These are phyloP conservation scores for Chamaetylas fuelleborni DNA, from an alignment of 2,113 vertebrate species.

Conservation along the genomic window DNA sequence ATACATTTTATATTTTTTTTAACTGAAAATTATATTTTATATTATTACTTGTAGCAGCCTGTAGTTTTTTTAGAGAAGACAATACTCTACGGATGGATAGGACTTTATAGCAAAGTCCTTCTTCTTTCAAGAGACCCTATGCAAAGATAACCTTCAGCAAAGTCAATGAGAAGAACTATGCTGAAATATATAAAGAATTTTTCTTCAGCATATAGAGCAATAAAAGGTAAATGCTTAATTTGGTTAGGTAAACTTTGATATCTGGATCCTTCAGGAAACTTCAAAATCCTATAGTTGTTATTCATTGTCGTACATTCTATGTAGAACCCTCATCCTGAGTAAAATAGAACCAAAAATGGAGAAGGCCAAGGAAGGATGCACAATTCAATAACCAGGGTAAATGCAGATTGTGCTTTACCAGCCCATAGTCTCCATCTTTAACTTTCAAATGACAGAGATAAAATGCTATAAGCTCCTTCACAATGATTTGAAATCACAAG, in stretches of 20 bases:
- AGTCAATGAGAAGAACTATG: background rate
- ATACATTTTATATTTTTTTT: rapidly evolving
- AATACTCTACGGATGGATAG: background rate
- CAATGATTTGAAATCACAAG: background rate
- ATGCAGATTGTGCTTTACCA: background rate
- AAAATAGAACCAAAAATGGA: background rate
- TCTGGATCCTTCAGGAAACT: background rate
- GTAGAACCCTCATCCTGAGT: background rate
- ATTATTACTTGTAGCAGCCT: background rate
- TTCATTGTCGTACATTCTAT: background rate
- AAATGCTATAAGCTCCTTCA: background rate
- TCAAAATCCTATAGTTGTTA: background rate
- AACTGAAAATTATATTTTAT: background rate
- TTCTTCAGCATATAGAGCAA: background rate
- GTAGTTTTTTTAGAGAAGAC: background rate
- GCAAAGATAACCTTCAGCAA: background rate
- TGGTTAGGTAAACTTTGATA: background rate
- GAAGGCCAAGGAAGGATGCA: background rate
- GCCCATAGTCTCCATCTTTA: background rate
- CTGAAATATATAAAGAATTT: background rate
- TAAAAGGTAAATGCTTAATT: background rate
- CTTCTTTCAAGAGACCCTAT: background rate
- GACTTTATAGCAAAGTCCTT: background rate
- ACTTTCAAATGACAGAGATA: background rate
- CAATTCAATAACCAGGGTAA: background rate